phyloP scores from a whole-genome alignment of 2,797 vertebrate species.

The Smutsia temminckii region DNA sequence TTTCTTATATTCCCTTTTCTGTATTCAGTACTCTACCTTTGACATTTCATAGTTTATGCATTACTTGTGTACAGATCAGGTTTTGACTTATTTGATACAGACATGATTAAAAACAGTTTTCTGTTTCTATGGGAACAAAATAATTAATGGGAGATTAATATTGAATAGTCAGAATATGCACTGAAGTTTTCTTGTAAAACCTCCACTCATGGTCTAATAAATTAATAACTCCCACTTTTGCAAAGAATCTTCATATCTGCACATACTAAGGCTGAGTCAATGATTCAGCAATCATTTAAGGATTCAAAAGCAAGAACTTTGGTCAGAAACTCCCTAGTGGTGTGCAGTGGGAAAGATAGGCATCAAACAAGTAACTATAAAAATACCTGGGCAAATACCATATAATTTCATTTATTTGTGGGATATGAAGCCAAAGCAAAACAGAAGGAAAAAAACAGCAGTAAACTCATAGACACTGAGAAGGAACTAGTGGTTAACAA shows the following conservation, averaged over 20 bases:
- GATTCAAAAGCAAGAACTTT: not conserved
- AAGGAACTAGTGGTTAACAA: too few species aligned
- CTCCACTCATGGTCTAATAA: constrained; percentile 21
- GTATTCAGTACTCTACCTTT: constrained; percentile 58
- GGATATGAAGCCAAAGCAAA: too few species aligned
- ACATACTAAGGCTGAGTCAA: not conserved
- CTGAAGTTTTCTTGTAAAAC: constrained; percentile 46
- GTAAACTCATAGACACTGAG: too few species aligned
- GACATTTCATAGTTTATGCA: constrained; percentile 77
- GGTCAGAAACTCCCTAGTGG: not conserved
- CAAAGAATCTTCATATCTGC: not conserved
- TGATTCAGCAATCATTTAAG: not conserved
- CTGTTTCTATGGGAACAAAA: constrained; percentile 55
- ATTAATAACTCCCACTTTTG: not conserved
- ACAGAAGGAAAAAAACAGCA: too few species aligned
- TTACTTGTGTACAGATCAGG: constrained; percentile 76
- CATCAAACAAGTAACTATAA: not conserved
- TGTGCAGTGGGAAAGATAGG: not conserved
- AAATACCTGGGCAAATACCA: not conserved
- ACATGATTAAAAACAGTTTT: constrained; percentile 55
- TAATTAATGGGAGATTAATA: constrained; percentile 57
- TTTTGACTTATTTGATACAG: constrained; percentile 54
- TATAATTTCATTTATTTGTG: too few species aligned
- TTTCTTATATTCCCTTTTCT: constrained; percentile 37
- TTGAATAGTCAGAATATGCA: constrained; percentile 43